phyloP scores from a whole-genome alignment of 64 coral and sea anemone species.

The Porites australiensis region DNA sequence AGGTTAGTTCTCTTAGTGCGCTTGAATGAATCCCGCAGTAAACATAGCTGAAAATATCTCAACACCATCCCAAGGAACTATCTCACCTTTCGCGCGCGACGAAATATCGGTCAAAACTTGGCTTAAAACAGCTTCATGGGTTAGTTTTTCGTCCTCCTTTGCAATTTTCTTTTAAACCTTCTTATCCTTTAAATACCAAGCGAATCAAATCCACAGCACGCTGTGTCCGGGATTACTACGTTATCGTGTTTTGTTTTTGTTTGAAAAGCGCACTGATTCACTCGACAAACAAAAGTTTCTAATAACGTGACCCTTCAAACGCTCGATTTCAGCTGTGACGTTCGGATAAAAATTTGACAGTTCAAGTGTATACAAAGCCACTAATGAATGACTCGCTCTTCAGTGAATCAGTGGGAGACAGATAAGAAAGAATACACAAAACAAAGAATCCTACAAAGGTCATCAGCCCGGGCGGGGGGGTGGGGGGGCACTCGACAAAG shows the following conservation, averaged over 20 bases:
- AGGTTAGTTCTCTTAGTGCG: not conserved
- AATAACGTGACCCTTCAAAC: constrained; percentile 11
- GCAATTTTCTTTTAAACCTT: not conserved
- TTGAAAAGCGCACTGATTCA: constrained; percentile 18
- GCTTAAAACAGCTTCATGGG: not conserved
- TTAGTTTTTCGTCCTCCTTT: not conserved
- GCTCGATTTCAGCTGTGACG: constrained; percentile 3
- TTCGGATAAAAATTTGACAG: not conserved
- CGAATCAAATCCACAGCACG: not conserved
- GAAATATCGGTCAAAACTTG: not conserved
- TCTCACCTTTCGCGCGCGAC: constrained; percentile 15
- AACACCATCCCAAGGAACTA: not conserved
- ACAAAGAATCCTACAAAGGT: not conserved
- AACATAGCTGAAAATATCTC: not conserved
- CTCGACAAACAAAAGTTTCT: not conserved
- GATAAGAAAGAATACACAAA: not conserved
- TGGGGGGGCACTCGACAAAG: too few relatives aligned
- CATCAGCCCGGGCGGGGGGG: not conserved
- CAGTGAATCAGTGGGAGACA: not conserved
- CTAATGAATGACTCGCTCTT: not conserved
- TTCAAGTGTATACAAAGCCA: constrained; percentile 13
- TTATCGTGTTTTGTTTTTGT: constrained; percentile 32
- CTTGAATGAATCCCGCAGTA: not conserved
- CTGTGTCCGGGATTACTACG: not conserved
- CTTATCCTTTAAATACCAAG: not conserved